Evolutionary conservation across 2,113 vertebrate genomes (phyloP).

Genomic region (Tamias sibiricus): DNA sequence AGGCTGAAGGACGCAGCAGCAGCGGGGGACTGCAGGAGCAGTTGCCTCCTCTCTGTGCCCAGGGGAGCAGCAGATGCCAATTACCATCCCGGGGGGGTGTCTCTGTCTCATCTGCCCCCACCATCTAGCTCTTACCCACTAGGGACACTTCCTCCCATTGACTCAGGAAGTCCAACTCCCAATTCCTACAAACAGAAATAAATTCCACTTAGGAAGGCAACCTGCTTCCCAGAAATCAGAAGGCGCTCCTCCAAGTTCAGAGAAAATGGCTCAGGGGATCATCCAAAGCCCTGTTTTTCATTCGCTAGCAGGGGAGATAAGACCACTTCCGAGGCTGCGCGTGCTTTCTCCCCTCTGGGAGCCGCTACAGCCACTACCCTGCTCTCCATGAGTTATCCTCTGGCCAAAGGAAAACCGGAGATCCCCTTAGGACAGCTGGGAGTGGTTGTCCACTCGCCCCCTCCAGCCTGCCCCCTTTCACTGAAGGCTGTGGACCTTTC

Average conservation of each 20-base stretch:
- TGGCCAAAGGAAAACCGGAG: neutral
- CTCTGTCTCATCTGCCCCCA: neutral
- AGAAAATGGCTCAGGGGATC: neutral
- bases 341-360: neutral
- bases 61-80: neutral
- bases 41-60: neutral
- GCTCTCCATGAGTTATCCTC: too few species aligned
- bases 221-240: neutral
- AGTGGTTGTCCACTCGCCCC: rapidly evolving
- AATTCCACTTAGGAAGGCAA: neutral
- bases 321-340: neutral
- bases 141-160: neutral
- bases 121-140: neutral
- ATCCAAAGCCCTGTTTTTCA: neutral
- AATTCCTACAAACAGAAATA: neutral
- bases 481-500: neutral
- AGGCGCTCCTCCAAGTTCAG: neutral
- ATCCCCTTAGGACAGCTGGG: neutral
- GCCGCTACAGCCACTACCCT: neutral
- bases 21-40: rapidly evolving
- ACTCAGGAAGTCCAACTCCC: neutral
- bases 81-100: neutral
- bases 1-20: neutral
- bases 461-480: too few species aligned
- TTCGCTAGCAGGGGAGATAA: neutral